Evolutionary conservation across 2,888 invertebrate genomes (phyloP).

Genomic region (Archips xylosteana): DNA sequence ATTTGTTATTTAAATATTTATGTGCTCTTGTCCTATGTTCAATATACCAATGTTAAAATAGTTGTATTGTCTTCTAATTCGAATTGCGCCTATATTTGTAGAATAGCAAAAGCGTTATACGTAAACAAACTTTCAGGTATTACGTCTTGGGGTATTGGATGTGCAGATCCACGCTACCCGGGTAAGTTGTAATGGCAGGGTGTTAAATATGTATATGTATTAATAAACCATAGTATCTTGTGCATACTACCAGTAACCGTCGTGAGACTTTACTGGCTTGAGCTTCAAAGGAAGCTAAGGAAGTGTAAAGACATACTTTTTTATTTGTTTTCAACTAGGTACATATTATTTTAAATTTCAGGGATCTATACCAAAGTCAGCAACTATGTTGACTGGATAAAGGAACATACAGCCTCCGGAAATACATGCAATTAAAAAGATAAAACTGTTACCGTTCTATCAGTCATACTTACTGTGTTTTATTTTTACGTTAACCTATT

Average conservation of each 20-base stretch:
- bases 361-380: slow-evolving; percentile 88
- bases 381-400: slow-evolving; percentile 84
- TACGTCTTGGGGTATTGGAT: slow-evolving; percentile 88
- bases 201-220: too few species aligned
- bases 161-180: slow-evolving; percentile 85
- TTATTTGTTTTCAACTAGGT: background rate
- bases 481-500: background rate
- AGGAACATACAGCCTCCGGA: slow-evolving; percentile 61
- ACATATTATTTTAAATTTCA: slow-evolving; percentile 52
- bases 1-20: too few species aligned
- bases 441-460: background rate
- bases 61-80: too few species aligned
- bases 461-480: background rate
- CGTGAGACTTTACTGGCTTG: too few species aligned
- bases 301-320: too few species aligned
- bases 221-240: too few species aligned
- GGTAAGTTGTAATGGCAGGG: slow-evolving; percentile 57
- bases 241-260: too few species aligned
- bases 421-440: slow-evolving; percentile 62
- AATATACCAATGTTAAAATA: too few species aligned
- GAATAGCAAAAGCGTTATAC: background rate
- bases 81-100: background rate
- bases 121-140: slow-evolving; percentile 75
- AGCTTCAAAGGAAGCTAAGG: too few species aligned
- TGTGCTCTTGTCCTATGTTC: too few species aligned